These are phyloP conservation scores for Falco punctatus DNA, from an alignment of 2,113 vertebrate genomes.

Conservation along the genomic window DNA sequence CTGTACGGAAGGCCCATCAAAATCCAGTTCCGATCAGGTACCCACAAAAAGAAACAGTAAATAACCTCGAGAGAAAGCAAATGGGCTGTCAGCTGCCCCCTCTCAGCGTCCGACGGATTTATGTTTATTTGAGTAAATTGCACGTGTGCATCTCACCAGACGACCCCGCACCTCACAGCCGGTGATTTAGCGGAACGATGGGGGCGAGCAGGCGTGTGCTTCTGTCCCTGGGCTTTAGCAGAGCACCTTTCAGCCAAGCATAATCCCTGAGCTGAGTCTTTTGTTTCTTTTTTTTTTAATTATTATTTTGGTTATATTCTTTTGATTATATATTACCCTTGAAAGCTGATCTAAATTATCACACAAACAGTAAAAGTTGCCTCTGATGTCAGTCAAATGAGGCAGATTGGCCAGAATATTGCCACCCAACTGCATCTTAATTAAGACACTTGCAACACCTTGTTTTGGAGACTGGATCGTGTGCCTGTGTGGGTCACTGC, in stretches of 20 bases:
- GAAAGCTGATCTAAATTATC: background rate
- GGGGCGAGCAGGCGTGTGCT: fast-evolving
- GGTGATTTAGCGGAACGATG: fast-evolving
- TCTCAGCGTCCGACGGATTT: fast-evolving
- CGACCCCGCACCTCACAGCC: fast-evolving
- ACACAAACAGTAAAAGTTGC: fast-evolving
- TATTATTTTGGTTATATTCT: background rate
- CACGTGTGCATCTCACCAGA: background rate
- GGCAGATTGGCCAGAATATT: background rate
- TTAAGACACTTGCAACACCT: background rate
- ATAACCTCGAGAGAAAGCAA: no score
- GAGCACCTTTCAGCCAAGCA: background rate
- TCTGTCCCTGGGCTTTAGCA: background rate
- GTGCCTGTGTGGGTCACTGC: background rate
- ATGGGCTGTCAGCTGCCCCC: fast-evolving
- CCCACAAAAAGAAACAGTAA: background rate
- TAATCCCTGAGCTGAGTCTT: background rate
- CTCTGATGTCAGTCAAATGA: background rate
- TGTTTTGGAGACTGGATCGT: background rate
- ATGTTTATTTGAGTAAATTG: fast-evolving
- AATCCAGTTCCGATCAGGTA: conserved; percentile 93
- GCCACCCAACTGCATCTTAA: background rate
- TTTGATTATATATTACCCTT: background rate
- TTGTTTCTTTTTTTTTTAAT: no score
- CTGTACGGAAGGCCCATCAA: conserved; percentile 88